Percentiles rank a stretch among this genome's conserved stretches.
phyloP scores from a whole-genome alignment of 2,888 invertebrate species.

The Petrolisthes cinctipes region DNA sequence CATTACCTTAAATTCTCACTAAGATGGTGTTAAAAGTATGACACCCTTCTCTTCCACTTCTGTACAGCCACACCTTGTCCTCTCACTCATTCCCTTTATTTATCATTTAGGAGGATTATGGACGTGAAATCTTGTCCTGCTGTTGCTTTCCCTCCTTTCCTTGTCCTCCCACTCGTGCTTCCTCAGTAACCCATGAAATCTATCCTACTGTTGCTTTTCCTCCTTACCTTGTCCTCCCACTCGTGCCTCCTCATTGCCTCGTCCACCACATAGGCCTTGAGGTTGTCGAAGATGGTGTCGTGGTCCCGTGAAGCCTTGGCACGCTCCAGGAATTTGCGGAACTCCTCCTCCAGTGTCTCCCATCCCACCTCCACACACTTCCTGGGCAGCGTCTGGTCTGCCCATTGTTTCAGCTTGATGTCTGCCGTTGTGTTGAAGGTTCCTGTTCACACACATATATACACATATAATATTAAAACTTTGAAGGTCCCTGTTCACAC shows the following conservation, averaged over 20 bases:
- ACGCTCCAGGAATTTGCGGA: slow-evolving; percentile 60
- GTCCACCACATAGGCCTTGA: slow-evolving; percentile 89
- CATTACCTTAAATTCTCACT: too few relatives aligned
- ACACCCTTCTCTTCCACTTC: too few relatives aligned
- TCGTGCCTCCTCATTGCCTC: slow-evolving; percentile 87
- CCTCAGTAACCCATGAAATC: not conserved
- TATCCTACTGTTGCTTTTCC: not conserved
- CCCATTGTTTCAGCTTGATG: slow-evolving; percentile 96
- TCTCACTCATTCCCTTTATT: too few relatives aligned
- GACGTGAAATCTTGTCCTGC: too few relatives aligned
- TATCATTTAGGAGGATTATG: too few relatives aligned
- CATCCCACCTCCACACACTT: slow-evolving; percentile 88
- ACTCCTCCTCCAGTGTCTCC: slow-evolving; percentile 77
- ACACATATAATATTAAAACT: not conserved
- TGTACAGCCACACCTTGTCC: too few relatives aligned
- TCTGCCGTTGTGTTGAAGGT: slow-evolving; percentile 78
- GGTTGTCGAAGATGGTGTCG: slow-evolving; percentile 89
- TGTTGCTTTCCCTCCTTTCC: not conserved
- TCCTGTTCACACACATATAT: slow-evolving; percentile 66
- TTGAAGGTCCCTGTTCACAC: too few relatives aligned
- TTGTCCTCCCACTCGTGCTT: not conserved
- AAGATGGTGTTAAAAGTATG: too few relatives aligned
- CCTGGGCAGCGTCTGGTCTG: slow-evolving; percentile 88
- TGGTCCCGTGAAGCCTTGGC: slow-evolving; percentile 79
- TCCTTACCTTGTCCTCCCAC: slow-evolving; percentile 90